Evolutionary conservation across 2,888 invertebrate species (phyloP).

Genomic region (Oscheius sp.): DNA sequence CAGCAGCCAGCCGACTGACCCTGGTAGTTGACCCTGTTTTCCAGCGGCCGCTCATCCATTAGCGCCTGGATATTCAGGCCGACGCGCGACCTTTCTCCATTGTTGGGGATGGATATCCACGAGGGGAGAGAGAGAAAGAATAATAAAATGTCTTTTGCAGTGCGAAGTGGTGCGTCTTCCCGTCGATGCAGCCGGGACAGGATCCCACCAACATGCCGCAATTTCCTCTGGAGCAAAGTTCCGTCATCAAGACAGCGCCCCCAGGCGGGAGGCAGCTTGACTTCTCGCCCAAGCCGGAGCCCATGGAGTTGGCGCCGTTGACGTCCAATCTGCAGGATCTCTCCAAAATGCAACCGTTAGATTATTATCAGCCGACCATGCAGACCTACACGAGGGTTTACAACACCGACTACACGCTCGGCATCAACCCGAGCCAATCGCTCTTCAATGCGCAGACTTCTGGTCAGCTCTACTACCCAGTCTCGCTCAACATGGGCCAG

Average conservation of each 20-base stretch:
- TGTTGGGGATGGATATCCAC: neutral
- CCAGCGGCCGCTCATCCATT: conserved; percentile 24
- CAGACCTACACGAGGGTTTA: conserved; percentile 48
- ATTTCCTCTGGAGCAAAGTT: conserved; percentile 57
- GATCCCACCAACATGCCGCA: conserved; percentile 42
- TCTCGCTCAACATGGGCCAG: conserved; percentile 23
- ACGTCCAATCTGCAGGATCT: conserved; percentile 61
- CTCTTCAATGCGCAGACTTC: conserved; percentile 19
- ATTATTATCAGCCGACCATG: conserved; percentile 48
- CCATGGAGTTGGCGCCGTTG: conserved; percentile 63
- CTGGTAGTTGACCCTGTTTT: conserved; percentile 29
- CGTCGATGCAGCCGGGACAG: conserved; percentile 24
- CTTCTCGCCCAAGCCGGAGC: conserved; percentile 67
- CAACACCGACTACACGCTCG: conserved; percentile 14
- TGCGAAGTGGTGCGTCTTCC: neutral
- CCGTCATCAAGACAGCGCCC: conserved; percentile 70
- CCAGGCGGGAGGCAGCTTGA: conserved; percentile 51
- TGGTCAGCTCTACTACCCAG: conserved; percentile 37
- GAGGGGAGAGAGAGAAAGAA: neutral
- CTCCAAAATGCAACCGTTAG: conserved; percentile 63
- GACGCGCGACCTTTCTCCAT: conserved; percentile 15
- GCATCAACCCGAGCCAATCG: conserved; percentile 11
- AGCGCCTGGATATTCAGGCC: conserved; percentile 25
- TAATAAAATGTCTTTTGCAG: too few species aligned
- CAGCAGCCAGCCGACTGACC: conserved; percentile 1